Conservation (phyloP, 2,113 vertebrate genomes). For the Colius striatus region DNA sequence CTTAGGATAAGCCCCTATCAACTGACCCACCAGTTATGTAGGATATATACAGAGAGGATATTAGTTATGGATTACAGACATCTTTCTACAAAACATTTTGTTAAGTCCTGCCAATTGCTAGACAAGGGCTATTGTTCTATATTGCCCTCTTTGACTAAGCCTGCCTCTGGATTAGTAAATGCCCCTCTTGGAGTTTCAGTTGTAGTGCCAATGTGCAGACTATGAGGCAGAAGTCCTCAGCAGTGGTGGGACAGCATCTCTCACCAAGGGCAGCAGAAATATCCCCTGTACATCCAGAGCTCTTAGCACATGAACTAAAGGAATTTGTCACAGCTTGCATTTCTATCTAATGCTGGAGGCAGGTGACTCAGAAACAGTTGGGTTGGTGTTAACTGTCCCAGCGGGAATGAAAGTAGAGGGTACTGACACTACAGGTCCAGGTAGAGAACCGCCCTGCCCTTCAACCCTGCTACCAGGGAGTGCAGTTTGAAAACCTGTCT, state of each 20-base stretch:
- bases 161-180: neutral
- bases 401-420: neutral
- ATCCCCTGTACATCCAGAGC: neutral
- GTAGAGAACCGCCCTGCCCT: neutral
- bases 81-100: slow-evolving; percentile 27
- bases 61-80: slow-evolving; percentile 64
- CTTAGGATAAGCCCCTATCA: slow-evolving; percentile 58
- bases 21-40: slow-evolving; percentile 35
- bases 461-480: fast-evolving
- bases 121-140: neutral
- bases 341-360: neutral
- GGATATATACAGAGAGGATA: slow-evolving; percentile 23
- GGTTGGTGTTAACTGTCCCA: neutral
- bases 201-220: neutral
- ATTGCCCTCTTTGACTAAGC: neutral
- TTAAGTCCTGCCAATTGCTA: slow-evolving; percentile 31
- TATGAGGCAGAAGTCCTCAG: neutral
- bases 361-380: neutral
- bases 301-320: fast-evolving
- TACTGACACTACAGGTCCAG: neutral
- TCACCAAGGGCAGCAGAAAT: neutral
- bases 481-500: fast-evolving
- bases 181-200: neutral
- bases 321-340: neutral
- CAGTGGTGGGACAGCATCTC: neutral